A percentile compares a stretch with the other conserved stretches of the same genome.
These are phyloP conservation scores for Cyclophora punctaria DNA, from an alignment of 2,888 invertebrate species.

Conservation along the genomic window DNA sequence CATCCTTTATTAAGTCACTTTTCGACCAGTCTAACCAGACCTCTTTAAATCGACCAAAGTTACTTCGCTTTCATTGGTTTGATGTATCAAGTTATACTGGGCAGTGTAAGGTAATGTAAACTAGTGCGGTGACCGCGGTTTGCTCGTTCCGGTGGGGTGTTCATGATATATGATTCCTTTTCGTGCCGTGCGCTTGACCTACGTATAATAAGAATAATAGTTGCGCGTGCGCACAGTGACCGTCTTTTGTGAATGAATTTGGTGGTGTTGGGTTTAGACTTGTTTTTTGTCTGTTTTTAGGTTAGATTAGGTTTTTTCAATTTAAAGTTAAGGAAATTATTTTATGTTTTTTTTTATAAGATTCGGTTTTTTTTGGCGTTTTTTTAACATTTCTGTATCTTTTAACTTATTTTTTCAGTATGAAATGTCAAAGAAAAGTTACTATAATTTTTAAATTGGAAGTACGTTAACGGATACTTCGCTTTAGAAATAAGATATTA, in stretches of 20 bases:
- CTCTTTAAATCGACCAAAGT: not conserved
- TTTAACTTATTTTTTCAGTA: too few species aligned
- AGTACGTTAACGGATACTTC: too few species aligned
- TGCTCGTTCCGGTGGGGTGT: slow-evolving; percentile 58
- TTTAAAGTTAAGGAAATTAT: too few species aligned
- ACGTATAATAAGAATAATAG: slow-evolving; percentile 24
- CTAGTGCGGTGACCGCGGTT: slow-evolving; percentile 51
- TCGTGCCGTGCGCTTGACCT: slow-evolving; percentile 49
- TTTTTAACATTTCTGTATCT: too few species aligned
- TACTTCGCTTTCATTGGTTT: not conserved
- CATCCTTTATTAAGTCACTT: slow-evolving; percentile 25
- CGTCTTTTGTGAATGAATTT: slow-evolving; percentile 5
- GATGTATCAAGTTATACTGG: slow-evolving; percentile 7
- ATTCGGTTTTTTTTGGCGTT: slow-evolving; percentile 3
- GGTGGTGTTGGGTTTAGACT: slow-evolving; percentile 4
- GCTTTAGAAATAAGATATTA: too few species aligned
- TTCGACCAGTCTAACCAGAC: slow-evolving; percentile 3
- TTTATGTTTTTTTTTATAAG: too few species aligned
- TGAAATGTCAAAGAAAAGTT: too few species aligned
- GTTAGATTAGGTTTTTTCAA: too few species aligned
- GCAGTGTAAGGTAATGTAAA: slow-evolving; percentile 36
- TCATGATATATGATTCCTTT: slow-evolving; percentile 51
- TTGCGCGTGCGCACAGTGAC: not conserved
- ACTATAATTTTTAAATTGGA: too few species aligned
- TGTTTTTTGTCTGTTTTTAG: slow-evolving; percentile 1